Base-by-base conservation (phyloP, 2,113 vertebrate genomes). In the Mus pahari region DNA sequence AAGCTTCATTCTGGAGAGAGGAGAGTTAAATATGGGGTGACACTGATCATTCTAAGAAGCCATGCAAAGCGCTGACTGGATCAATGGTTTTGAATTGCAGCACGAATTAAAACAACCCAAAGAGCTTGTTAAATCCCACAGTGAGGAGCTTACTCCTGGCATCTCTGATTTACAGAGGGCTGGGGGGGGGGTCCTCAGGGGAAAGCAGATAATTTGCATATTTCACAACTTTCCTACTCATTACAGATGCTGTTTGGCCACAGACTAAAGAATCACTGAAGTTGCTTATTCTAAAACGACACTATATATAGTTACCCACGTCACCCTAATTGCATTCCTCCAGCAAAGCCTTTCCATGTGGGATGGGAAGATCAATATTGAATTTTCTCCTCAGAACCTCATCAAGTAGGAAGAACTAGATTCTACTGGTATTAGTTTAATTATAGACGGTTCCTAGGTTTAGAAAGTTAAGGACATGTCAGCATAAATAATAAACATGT, bases 151-250 rank as follows among this genome's bases (percentile, higher is more conserved):
- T 31, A 16, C 4, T 66, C 13, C 45, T 42, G 90, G 64, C 66
- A 78, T 89, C 89, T 94, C 89, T 91, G 71, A 95, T 94, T 93
- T 33, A 24, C 8, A 42, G 62, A 71, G n/a, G 45, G 62, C 1
- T 62, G 10, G 17, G 12, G 10, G n/a, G 42, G 17, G 20, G 20
- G 1, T 20, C 92, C 83, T 91, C 36, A 78, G 62, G 86, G 89
- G 24, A 48, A 26, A 42, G 11, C 60, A 42, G 58, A 90, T 58
- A 70, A 92, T 60, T 39, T 87, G 31, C 26, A 31, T 50, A 62
- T 88, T 28, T 62, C 58, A 68, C 53, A 86, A 7, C 86, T 89
- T 73, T 94, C 66, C 70, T 45, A 79, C 33, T 92, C 92, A 73
- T 77, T 89, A 33, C 58, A 71, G 42, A 60, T 89, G 24, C 31